These are phyloP conservation scores for Sorex araneus DNA, from an alignment of 2,113 vertebrate species.

Conservation along the genomic window DNA sequence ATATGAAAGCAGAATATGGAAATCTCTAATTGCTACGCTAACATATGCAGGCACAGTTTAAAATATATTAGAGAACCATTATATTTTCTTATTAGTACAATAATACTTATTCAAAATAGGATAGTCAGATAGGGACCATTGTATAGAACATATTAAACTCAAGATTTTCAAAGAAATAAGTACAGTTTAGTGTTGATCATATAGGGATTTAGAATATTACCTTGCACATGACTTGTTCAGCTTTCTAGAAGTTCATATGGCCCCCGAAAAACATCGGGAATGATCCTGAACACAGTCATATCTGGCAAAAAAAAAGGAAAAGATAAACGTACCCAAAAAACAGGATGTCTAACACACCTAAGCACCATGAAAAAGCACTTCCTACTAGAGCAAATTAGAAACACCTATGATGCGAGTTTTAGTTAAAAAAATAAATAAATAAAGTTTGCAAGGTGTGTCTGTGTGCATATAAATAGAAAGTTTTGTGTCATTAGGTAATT, in stretches of 20 bases:
- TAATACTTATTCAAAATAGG: conserved; percentile 6
- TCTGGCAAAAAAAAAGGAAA: too few relatives aligned
- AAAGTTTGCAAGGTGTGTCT: neutral
- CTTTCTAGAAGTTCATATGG: too few relatives aligned
- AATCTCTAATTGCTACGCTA: neutral
- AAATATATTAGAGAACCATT: neutral
- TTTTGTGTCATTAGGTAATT: conserved; percentile 35
- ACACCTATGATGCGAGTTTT: neutral
- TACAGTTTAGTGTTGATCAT: neutral
- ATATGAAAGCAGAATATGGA: neutral
- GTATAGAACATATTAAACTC: neutral
- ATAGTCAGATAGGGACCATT: neutral
- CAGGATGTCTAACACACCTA: neutral
- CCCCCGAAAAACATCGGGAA: too few relatives aligned
- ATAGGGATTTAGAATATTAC: too few relatives aligned
- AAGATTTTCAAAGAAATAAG: neutral
- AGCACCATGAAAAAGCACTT: neutral
- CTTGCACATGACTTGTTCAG: too few relatives aligned
- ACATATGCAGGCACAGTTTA: neutral
- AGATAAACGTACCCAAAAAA: neutral
- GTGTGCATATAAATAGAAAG: conserved; percentile 37
- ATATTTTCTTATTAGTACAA: neutral
- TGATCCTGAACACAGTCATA: too few relatives aligned
- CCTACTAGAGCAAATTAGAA: too few relatives aligned
- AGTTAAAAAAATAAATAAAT: neutral